A percentile compares a stretch with the other conserved stretches of the same genome.
Evolutionary conservation across 2,888 invertebrate genomes (phyloP).

Genomic region (Drosophila melanosoma): DNA sequence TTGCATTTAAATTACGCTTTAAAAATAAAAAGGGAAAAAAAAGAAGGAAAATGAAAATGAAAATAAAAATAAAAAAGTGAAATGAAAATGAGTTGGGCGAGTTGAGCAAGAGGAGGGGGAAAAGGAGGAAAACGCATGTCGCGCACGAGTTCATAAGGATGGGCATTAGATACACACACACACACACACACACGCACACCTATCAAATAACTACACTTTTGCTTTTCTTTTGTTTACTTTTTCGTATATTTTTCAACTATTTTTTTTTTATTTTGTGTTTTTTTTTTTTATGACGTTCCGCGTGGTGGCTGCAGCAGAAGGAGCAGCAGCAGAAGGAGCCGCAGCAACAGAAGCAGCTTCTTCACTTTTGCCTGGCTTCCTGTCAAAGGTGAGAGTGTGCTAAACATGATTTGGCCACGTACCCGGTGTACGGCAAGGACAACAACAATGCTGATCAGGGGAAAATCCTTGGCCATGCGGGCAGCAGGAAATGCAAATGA

Average conservation of each 20-base stretch:
- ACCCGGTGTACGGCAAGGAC: slow-evolving; percentile 49
- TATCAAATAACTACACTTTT: slow-evolving; percentile 61
- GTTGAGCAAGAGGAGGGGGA: neutral
- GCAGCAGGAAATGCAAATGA: slow-evolving; percentile 82
- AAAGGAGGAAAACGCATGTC: slow-evolving; percentile 50
- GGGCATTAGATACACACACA: slow-evolving; percentile 16
- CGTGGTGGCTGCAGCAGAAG: slow-evolving; percentile 29
- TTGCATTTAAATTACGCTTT: slow-evolving; percentile 79
- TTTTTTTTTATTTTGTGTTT: slow-evolving; percentile 9
- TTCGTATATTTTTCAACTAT: slow-evolving; percentile 17
- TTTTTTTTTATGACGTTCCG: slow-evolving; percentile 42
- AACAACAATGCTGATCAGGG: slow-evolving; percentile 33
- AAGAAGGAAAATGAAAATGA: slow-evolving; percentile 40
- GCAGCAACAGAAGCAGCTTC: slow-evolving; percentile 21
- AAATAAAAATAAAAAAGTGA: slow-evolving; percentile 26
- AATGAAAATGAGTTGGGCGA: slow-evolving; percentile 28
- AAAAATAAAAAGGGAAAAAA: slow-evolving; percentile 37
- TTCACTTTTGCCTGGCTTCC: slow-evolving; percentile 31
- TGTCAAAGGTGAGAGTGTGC: slow-evolving; percentile 75
- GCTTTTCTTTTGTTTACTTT: slow-evolving; percentile 57
- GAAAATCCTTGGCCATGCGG: slow-evolving; percentile 53
- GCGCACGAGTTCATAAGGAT: slow-evolving; percentile 63
- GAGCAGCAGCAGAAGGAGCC: slow-evolving; percentile 13
- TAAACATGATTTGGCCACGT: slow-evolving; percentile 75
- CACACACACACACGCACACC: slow-evolving; percentile 3